phyloP scores from a whole-genome alignment of 2,888 invertebrate species.

The Heterodera filipjevi region DNA sequence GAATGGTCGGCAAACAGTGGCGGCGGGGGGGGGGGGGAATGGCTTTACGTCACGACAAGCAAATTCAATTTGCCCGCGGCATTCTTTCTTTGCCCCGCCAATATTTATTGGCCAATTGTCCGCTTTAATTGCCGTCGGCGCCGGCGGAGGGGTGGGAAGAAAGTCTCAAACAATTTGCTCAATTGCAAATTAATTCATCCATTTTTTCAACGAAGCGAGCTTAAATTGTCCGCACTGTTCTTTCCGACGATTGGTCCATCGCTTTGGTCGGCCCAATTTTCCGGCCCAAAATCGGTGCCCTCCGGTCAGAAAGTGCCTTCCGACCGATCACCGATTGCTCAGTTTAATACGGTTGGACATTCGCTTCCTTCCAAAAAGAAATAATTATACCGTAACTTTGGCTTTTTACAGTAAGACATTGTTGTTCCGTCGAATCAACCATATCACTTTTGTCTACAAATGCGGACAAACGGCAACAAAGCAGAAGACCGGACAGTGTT shows the following conservation, averaged over 20 bases:
- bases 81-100: neutral
- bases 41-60: neutral
- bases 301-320: too few species aligned
- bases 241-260: too few species aligned
- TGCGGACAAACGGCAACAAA: slow-evolving; percentile 6
- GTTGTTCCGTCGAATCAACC: too few species aligned
- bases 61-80: neutral
- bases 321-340: too few species aligned
- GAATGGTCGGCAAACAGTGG: neutral
- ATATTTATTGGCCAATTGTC: neutral
- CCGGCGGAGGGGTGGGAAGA: neutral
- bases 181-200: neutral
- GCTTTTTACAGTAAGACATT: too few species aligned
- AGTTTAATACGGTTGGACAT: too few species aligned
- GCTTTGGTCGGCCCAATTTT: too few species aligned
- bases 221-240: neutral
- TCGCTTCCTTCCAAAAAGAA: too few species aligned
- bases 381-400: too few species aligned
- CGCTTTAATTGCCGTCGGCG: neutral
- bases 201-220: neutral
- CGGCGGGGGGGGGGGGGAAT: neutral
- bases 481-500: slow-evolving; percentile 8
- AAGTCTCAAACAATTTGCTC: neutral
- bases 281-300: too few species aligned
- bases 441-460: neutral